Evolutionary conservation across 2,113 vertebrate species (phyloP).

Genomic region (Entelurus aequoreus): DNA sequence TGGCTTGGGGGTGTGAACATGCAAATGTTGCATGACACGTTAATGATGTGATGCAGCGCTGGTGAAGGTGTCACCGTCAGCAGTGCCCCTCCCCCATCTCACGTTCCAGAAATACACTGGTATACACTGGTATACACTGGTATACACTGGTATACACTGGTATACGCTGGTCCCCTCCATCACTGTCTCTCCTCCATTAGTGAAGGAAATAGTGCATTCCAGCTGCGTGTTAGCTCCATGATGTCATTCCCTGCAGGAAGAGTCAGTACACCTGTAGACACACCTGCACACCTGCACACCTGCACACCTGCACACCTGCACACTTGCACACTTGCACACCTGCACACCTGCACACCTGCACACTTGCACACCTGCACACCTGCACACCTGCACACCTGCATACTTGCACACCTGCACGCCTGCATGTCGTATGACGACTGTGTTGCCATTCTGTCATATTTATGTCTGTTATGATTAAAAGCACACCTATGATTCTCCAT

Average conservation of each 20-base stretch:
- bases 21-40: neutral
- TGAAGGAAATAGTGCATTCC: neutral
- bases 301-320: too few species aligned
- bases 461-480: too few species aligned
- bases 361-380: too few species aligned
- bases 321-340: too few species aligned
- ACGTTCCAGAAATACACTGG: neutral
- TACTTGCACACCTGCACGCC: too few species aligned
- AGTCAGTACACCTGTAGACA: neutral
- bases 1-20: neutral
- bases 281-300: neutral
- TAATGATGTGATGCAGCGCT: slow-evolving; percentile 24
- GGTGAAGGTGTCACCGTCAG: slow-evolving; percentile 38
- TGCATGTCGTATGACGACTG: neutral
- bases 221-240: neutral
- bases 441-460: too few species aligned
- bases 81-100: slow-evolving; percentile 14
- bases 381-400: too few species aligned
- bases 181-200: neutral
- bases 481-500: too few species aligned
- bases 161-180: too few species aligned
- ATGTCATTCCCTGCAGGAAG: neutral
- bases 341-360: too few species aligned
- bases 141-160: too few species aligned
- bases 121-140: too few species aligned